Base-by-base conservation (phyloP, 2,113 vertebrate genomes). In the Progne subis region DNA sequence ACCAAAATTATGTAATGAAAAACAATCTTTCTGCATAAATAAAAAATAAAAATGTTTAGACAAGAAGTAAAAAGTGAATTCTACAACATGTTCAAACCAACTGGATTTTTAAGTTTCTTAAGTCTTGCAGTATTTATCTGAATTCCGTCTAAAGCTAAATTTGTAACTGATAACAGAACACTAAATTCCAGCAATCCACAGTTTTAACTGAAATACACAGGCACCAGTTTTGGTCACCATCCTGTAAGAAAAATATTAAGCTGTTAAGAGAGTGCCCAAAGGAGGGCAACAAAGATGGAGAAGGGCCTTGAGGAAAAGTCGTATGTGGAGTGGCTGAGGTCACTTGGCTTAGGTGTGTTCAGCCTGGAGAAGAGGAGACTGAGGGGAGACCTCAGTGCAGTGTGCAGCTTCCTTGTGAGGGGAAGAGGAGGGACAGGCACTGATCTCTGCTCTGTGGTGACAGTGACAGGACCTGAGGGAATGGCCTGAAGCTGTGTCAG, bases 1-100 rank as follows among this genome's bases (percentile, higher is more conserved):
- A 79, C 34, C 67, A 70, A 88, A 92, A 89, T 68, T 64, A 87
- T 6, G 24, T 16, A 91, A 96, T 18, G 39, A 82, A 92, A 85
- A 69, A 16, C 44, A 81, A 71, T 72, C 25, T 86, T 91, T 72
- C 82, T 60, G 21, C 49, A 60, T 41, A 92, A 88, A 88, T 37
- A 65, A 8, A 60, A 52, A 87, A 76, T 31, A 32, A 44, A 64
- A 79, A 82, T 20, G 14, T 81, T 84, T 32, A 75, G 21, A 46
- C 17, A 65, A 71, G 15, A 87, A 86, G 29, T 25, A 78, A 84
- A 83, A 37, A 75, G 57, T 2, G 5, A 82, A 82, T 75, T 68
- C 53, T 60, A 29, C 32, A 37, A 24, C 5, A 21, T 41, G 39
- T 43, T 71, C 53, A 82, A 61, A 41, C 16, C 46, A 91, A 68